These are phyloP conservation scores for Microtus ochrogaster DNA, from an alignment of 2,113 vertebrate species.

Conservation along the genomic window DNA sequence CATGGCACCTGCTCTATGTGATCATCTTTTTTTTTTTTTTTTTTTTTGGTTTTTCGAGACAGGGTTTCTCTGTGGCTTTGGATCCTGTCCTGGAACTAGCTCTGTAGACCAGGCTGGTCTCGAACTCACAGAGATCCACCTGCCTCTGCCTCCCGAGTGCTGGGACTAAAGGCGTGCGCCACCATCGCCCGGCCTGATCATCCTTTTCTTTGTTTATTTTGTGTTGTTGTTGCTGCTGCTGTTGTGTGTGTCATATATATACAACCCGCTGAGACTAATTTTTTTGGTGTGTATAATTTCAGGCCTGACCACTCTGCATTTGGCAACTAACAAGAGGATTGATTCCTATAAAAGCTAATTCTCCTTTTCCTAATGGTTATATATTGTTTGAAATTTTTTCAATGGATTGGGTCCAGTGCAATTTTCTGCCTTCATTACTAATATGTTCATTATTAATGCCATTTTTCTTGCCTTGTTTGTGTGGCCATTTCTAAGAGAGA, in stretches of 20 bases:
- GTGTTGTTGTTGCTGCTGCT: background rate
- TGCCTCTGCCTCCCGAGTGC: no score
- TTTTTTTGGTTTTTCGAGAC: no score
- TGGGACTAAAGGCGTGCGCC: no score
- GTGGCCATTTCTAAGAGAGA: background rate
- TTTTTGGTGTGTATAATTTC: background rate
- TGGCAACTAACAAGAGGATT: background rate
- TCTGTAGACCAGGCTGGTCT: no score
- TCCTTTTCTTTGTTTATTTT: background rate
- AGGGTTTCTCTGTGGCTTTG: no score
- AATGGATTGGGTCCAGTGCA: fast-evolving
- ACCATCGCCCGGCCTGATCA: no score
- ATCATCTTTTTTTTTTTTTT: background rate
- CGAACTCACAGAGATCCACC: no score
- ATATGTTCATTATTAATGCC: background rate
- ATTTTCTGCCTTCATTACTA: background rate
- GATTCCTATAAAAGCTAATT: background rate
- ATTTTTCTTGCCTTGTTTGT: background rate
- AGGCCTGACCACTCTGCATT: background rate
- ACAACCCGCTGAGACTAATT: background rate
- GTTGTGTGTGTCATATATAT: background rate
- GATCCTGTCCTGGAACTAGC: no score
- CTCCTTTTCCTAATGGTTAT: background rate
- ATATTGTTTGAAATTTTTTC: background rate
- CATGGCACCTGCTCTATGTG: fast-evolving